Conservation (phyloP, 2,888 invertebrate genomes). For the Bugula neritina region DNA sequence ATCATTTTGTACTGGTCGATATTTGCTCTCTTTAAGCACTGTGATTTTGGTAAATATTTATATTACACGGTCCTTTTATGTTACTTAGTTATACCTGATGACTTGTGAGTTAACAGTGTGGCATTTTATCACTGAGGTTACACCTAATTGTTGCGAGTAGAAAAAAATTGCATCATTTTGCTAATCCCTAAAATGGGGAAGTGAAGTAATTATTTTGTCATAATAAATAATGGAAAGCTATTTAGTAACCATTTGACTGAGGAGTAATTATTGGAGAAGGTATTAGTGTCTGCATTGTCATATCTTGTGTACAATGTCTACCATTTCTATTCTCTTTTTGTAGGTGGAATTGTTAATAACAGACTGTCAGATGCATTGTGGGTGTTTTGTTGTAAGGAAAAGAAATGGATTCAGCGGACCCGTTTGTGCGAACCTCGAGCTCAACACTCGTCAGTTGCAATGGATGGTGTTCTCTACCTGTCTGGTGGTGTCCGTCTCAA, state of each 20-base stretch:
- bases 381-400: conserved; percentile 45
- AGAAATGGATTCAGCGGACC: conserved; percentile 42
- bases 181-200: background rate
- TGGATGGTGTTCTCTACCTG: conserved; percentile 43
- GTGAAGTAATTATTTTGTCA: background rate
- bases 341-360: conserved; percentile 42
- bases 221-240: no score
- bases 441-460: conserved; percentile 44
- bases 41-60: no score
- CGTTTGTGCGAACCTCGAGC: conserved; percentile 47
- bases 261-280: no score
- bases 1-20: no score
- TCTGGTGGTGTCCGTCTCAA: conserved; percentile 46
- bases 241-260: no score
- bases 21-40: no score
- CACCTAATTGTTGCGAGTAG: background rate
- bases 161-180: background rate
- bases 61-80: no score
- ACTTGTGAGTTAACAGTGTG: no score
- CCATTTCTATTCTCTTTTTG: no score
- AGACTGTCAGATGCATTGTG: conserved; percentile 43
- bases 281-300: no score
- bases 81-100: no score
- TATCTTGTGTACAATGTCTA: no score
- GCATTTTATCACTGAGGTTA: background rate